Evolutionary conservation across 2,113 vertebrate genomes (phyloP).

Genomic region (Nipponia nippon): DNA sequence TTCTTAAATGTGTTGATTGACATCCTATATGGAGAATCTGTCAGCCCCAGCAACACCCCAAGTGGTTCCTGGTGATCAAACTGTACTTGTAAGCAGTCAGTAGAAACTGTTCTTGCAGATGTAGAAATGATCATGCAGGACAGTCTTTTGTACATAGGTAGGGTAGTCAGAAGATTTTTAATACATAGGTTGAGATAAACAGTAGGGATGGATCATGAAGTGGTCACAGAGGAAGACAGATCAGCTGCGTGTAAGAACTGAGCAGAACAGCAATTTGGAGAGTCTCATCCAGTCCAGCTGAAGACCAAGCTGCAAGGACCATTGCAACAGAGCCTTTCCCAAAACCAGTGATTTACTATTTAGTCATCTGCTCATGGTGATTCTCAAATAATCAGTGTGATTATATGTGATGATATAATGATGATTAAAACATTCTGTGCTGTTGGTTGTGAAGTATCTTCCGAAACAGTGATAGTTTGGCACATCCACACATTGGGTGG

Average conservation of each 20-base stretch:
- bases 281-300: neutral
- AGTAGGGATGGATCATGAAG: neutral
- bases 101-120: neutral
- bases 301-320: neutral
- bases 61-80: neutral
- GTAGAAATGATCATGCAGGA: neutral
- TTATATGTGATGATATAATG: neutral
- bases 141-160: neutral
- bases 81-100: neutral
- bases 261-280: neutral
- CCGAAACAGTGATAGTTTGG: neutral
- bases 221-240: rapidly evolving
- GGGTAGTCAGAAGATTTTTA: neutral
- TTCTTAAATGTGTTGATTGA: neutral
- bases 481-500: too few relatives aligned
- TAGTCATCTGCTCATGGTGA: neutral
- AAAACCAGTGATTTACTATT: neutral
- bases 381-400: neutral
- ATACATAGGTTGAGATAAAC: neutral
- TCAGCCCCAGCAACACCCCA: neutral
- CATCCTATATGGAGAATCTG: neutral
- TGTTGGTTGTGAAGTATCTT: neutral
- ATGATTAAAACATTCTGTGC: neutral
- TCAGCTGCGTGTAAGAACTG: neutral
- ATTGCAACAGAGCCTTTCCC: neutral